Evolutionary conservation across 2,797 vertebrate species (phyloP).

Genomic region (Picus viridis): DNA sequence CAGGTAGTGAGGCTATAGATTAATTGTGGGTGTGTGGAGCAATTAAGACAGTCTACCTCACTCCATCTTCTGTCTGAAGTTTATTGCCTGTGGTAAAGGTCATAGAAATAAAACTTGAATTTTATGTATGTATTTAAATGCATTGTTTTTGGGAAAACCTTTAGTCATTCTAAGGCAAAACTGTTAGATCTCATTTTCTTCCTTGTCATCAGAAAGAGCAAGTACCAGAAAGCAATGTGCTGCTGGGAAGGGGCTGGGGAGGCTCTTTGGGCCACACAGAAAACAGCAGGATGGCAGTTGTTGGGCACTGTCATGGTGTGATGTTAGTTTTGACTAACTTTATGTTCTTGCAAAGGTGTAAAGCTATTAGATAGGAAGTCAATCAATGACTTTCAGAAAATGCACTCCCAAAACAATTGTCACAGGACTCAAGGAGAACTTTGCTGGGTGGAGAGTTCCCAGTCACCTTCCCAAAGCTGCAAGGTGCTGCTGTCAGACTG

Average conservation of each 20-base stretch:
- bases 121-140: neutral
- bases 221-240: constrained; percentile 6
- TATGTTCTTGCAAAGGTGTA: neutral
- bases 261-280: constrained; percentile 18
- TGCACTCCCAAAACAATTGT: neutral
- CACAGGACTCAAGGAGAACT: accelerated
- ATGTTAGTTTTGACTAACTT: neutral
- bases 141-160: neutral
- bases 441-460: neutral
- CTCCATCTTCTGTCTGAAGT: constrained; percentile 25
- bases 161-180: constrained; percentile 26
- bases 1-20: constrained; percentile 54
- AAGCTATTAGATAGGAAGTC: neutral
- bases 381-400: neutral
- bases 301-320: neutral
- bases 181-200: neutral
- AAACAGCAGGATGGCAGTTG: constrained; percentile 35
- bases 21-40: constrained; percentile 40
- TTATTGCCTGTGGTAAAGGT: constrained; percentile 51
- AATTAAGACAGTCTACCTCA: constrained; percentile 43
- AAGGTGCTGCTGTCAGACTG: neutral
- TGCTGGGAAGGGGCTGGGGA: neutral
- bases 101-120: constrained; percentile 32
- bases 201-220: neutral
- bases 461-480: neutral